Conservation (phyloP, 1,140 invertebrate species). For the Ladona fulva region DNA sequence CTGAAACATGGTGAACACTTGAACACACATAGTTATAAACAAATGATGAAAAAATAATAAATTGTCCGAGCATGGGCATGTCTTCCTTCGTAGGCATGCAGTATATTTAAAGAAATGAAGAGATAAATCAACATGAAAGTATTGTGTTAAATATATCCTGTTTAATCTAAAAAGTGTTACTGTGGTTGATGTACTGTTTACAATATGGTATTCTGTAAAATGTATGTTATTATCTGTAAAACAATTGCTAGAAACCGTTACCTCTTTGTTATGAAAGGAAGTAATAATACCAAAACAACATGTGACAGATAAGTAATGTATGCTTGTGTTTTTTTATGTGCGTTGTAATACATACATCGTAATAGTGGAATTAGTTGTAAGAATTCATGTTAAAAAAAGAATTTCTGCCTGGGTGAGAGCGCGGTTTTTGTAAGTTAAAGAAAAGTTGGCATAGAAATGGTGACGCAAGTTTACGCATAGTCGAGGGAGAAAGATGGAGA, state of each 20-base stretch:
- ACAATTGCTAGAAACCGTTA: conserved; percentile 20
- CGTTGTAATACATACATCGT: conserved; percentile 6
- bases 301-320: conserved; percentile 7
- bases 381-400: background rate
- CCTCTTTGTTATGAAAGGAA: conserved; percentile 24
- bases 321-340: conserved; percentile 10
- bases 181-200: conserved; percentile 23
- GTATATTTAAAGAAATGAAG: conserved; percentile 9
- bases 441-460: too few relatives aligned
- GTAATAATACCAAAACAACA: conserved; percentile 16
- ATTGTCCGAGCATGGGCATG: conserved; percentile 17
- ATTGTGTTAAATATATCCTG: conserved; percentile 21
- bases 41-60: background rate
- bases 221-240: conserved; percentile 24
- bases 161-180: conserved; percentile 19
- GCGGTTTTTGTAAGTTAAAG: background rate
- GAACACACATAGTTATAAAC: background rate
- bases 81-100: conserved; percentile 23
- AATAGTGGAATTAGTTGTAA: conserved; percentile 7
- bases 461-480: too few relatives aligned
- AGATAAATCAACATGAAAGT: conserved; percentile 13
- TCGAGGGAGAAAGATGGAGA: too few relatives aligned
- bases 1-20: background rate
- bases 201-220: conserved; percentile 23
- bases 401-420: background rate